Evolutionary conservation across 2,797 vertebrate species (phyloP), one percentile per base, ranked within the genome.

Genomic region (Oreochromis grahami): DNA sequence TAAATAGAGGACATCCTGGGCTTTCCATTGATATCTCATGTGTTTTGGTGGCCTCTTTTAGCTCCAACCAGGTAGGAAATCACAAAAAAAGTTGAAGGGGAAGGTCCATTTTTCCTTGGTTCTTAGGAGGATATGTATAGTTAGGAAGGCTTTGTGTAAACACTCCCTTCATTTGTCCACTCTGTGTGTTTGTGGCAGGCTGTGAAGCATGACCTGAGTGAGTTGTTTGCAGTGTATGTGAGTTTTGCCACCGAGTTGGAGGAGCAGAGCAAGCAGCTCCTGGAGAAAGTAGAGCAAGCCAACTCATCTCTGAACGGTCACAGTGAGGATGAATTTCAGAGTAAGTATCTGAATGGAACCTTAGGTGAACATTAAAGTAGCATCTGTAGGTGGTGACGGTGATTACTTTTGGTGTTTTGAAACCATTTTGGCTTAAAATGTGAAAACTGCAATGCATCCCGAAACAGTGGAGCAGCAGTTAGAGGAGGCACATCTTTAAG

Each of bases 181-280:
- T 51, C 45, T 81, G 9, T 93, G 79, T 87, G 51, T 45, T 48
- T 80, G 80, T 79, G 53, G 8, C 86, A 98, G 97, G 93, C 56
- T 17, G 88, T 98, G 84, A 97, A 96, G 80, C 94, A 91, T 76
- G 97, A 96, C 51, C 12, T 97, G 84, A 94, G 94, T 68, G 96
- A 94, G 38, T 91, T 98, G 14, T 95, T 41, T 41, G 93, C 94
- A 1, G 90, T 95, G 11, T 95, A 95, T 21, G 84, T 95, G 83
- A 93, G 82, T 17, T 96, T 97, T 70, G 91, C 96, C 58, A 88
- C 93, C 32, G 94, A 95, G 36, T 92, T 97, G 63, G 94, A 95
- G 78, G 93, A 79, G 24, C 94, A 97, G 80, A 95, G 92, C 84
- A 96, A 93, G 85, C 86, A 86, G 80, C 93, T 94, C 1, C 85